phyloP scores from a whole-genome alignment of 2,888 invertebrate species.

The Acanthococcus lagerstroemiae region DNA sequence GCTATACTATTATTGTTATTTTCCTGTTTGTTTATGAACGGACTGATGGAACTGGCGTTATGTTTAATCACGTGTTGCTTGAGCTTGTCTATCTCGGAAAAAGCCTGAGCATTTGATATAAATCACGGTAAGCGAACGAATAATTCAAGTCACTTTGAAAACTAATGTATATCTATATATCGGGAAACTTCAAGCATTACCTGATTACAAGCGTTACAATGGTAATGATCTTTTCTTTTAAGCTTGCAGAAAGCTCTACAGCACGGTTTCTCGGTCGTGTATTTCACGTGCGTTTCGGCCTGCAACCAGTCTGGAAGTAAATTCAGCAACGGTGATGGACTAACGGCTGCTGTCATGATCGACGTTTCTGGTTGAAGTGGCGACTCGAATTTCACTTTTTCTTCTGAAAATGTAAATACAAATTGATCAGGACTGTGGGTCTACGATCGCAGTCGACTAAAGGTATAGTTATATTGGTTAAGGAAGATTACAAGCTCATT shows the following conservation, averaged over 20 bases:
- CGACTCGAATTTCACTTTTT: conserved; percentile 36
- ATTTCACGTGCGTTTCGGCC: conserved; percentile 45
- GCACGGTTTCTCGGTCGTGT: conserved; percentile 57
- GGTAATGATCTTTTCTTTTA: conserved; percentile 65
- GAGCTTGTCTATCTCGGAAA: conserved; percentile 59
- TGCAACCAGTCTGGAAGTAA: conserved; percentile 40
- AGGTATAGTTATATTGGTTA: too few relatives aligned
- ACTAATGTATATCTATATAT: too few relatives aligned
- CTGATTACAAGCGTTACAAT: conserved; percentile 70
- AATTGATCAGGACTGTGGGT: too few relatives aligned
- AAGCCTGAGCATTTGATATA: conserved; percentile 45
- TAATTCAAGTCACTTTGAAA: too few relatives aligned
- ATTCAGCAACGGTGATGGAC: not conserved
- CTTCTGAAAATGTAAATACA: conserved; percentile 35
- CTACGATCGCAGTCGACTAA: too few relatives aligned
- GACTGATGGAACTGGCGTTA: conserved; percentile 49
- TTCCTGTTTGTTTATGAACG: conserved; percentile 38
- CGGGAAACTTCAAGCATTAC: too few relatives aligned
- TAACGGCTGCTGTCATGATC: not conserved
- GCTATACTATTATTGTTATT: conserved; percentile 40
- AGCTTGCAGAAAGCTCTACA: conserved; percentile 70
- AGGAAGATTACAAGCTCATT: too few relatives aligned
- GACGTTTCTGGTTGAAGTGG: conserved; percentile 10
- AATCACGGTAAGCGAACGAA: not conserved
- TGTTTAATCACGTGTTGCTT: conserved; percentile 62